A percentile compares a stretch with the other conserved stretches of the same genome.
phyloP scores from a whole-genome alignment of 2,888 invertebrate species.

The Cremastinae sp. region DNA sequence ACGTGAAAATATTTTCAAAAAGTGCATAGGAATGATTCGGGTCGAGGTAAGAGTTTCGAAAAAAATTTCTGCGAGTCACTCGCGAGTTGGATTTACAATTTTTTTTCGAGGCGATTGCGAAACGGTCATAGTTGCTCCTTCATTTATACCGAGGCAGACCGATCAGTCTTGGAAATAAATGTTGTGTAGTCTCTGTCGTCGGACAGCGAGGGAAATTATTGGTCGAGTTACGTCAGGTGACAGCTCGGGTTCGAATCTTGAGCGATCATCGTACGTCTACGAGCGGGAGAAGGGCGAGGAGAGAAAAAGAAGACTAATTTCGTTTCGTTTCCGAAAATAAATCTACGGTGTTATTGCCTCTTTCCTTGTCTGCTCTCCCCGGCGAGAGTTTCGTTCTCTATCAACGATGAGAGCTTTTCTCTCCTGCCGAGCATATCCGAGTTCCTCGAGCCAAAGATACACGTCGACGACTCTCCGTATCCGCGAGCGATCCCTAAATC shows the following conservation, averaged over 20 bases:
- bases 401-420: conserved; percentile 41
- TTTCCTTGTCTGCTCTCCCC: conserved; percentile 10
- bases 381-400: conserved; percentile 8
- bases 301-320: conserved; percentile 23
- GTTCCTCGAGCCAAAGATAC: conserved; percentile 28
- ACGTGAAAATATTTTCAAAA: no score
- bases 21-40: no score
- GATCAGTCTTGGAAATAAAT: no score
- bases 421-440: conserved; percentile 14
- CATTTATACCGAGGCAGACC: no score
- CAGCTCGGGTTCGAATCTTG: conserved; percentile 23
- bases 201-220: conserved; percentile 2
- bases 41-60: no score
- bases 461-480: conserved; percentile 24
- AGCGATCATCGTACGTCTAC: conserved; percentile 38
- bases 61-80: no score
- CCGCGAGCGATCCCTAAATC: conserved; percentile 49
- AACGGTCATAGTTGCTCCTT: no score
- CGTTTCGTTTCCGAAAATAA: conserved; percentile 47
- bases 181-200: background rate
- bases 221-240: conserved; percentile 30
- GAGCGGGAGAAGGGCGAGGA: background rate
- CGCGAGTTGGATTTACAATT: no score
- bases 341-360: conserved; percentile 29
- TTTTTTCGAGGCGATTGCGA: no score